These are phyloP conservation scores for Drosophila multiciliata DNA, from an alignment of 2,888 invertebrate species.

Conservation along the genomic window DNA sequence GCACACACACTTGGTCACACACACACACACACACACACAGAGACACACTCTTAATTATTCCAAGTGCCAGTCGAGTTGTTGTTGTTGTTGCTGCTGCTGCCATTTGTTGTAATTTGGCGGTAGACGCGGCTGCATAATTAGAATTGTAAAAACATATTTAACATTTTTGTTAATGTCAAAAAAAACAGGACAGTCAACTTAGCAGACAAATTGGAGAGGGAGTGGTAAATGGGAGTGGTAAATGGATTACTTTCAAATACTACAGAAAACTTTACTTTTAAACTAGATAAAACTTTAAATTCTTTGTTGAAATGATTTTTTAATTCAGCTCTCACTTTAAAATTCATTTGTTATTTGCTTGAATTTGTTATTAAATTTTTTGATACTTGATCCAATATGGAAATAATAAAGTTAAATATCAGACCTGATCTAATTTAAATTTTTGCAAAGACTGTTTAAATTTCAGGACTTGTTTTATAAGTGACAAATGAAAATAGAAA, in stretches of 20 bases:
- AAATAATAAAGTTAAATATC: background rate
- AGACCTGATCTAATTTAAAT: background rate
- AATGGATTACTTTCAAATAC: slow-evolving; percentile 1
- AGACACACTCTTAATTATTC: slow-evolving; percentile 70
- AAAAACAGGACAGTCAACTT: slow-evolving; percentile 14
- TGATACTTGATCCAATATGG: background rate
- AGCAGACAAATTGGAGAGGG: background rate
- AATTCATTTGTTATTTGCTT: background rate
- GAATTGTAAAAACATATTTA: slow-evolving; percentile 73
- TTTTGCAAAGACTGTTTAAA: background rate
- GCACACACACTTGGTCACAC: slow-evolving; percentile 47
- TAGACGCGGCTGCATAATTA: slow-evolving; percentile 76
- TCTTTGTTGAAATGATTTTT: background rate
- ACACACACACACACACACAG: slow-evolving; percentile 28
- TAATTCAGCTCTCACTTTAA: background rate
- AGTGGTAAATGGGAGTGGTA: background rate
- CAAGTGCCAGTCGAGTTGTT: slow-evolving; percentile 65
- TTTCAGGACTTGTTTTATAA: background rate
- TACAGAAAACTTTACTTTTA: background rate
- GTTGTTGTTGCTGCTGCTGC: slow-evolving; percentile 32
- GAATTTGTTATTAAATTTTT: background rate
- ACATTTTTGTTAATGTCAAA: slow-evolving; percentile 47
- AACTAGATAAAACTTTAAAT: background rate
- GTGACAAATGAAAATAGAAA: background rate
- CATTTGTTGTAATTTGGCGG: slow-evolving; percentile 74